Evolutionary conservation across 2,113 vertebrate species (phyloP), one percentile per base, ranked within the genome.

Genomic region (Emydura subglobosa): DNA sequence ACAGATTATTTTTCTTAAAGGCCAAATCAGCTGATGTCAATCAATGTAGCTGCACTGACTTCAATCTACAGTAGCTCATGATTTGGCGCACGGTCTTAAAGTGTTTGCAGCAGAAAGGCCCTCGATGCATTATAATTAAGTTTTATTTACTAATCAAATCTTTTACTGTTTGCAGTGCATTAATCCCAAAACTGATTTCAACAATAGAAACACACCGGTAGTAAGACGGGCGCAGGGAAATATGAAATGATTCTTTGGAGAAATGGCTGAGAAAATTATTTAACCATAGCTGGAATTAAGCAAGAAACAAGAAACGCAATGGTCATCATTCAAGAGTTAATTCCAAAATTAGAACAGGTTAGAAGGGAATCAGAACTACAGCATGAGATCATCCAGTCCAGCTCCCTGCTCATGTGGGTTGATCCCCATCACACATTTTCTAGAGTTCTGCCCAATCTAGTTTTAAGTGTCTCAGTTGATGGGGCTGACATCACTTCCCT

Each of bases 181-280:
- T 95, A 95, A 97, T 97, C 97, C 94, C 72, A 49, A 86, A 91
- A 86, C 53, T 96, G 96, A 94, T 93, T 89, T 96, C 96, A 97
- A 85, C 49, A 91, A 54, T 65, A 93, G 81, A 94, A 57, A 94
- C 97, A 97, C 94, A 96, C 22, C 65, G 79, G 78, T n/a, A 96
- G 88, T 86, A 92, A 97, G 96, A 94, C 91, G 81, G 90, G 84
- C 0, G 5, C 68, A 79, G 50, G 22, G 4, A 83, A 90, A 82
- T 47, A 47, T 47, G 47, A 47, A 47, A 47, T 47, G 47, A 47
- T 47, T 53, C 96, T 93, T 93, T 59, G 24, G 94, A 94, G 96
- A 97, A 96, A 94, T 0, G 8, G 81, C 57, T 72, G 47, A 95
- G 89, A 89, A 83, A 95, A 95, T 82, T 72, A 89, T 95, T 92